Conservation (phyloP, 2,888 invertebrate species). For the Phragmatobia fuliginosa region DNA sequence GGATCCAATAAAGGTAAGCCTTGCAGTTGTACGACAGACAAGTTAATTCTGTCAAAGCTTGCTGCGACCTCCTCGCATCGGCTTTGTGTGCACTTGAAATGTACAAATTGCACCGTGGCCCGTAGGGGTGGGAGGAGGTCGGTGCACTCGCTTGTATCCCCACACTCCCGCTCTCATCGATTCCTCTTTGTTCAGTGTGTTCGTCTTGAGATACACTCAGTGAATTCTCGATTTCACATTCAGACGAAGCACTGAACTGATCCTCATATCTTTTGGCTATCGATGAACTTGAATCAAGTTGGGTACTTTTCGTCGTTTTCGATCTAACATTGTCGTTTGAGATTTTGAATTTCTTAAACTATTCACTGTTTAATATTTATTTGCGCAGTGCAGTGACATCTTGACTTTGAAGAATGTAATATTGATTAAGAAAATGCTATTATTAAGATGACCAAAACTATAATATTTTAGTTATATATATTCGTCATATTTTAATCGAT, state of each 20-base stretch:
- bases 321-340: not conserved
- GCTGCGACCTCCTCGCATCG: conserved; percentile 82
- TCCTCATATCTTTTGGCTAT: conserved; percentile 55
- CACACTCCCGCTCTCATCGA: conserved; percentile 79
- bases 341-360: not conserved
- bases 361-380: not conserved
- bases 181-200: conserved; percentile 84
- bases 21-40: conserved; percentile 78
- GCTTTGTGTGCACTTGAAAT: conserved; percentile 86
- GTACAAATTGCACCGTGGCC: conserved; percentile 85
- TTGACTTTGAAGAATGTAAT: not conserved
- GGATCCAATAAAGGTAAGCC: conserved; percentile 80
- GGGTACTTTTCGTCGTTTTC: conserved; percentile 1
- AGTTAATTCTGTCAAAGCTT: conserved; percentile 86
- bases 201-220: conserved; percentile 83
- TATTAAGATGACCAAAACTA: not conserved
- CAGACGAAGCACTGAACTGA: conserved; percentile 63
- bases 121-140: conserved; percentile 78
- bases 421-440: not conserved
- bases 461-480: not conserved
- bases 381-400: not conserved
- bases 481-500: not conserved
- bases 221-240: conserved; percentile 82
- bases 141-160: conserved; percentile 77
- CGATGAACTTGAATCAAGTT: conserved; percentile 37